A percentile compares a stretch with the other conserved stretches of the same genome.
Conservation (phyloP, 2,888 invertebrate species). For the Pecten maximus region DNA sequence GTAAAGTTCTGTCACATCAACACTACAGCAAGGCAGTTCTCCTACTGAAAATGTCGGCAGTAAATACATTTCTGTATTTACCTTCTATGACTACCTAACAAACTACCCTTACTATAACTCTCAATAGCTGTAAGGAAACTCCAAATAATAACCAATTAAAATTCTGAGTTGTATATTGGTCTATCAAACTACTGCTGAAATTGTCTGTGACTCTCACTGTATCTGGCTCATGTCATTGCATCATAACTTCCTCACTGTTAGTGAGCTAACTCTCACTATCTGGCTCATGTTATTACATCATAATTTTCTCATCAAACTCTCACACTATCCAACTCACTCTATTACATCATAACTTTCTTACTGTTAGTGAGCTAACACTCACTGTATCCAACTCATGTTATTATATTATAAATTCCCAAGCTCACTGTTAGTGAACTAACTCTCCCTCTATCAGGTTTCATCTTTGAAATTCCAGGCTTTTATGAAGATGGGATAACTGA, state of each 20-base stretch:
- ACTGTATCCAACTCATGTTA: neutral
- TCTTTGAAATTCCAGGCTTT: too few species aligned
- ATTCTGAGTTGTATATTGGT: too few species aligned
- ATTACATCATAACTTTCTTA: too few species aligned
- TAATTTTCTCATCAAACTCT: too few species aligned
- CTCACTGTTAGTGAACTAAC: neutral
- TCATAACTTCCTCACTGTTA: neutral
- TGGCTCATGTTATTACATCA: neutral
- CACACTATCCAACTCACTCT: neutral
- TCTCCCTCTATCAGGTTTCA: neutral
- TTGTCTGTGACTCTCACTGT: neutral
- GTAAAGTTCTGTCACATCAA: too few species aligned
- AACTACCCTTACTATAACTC: too few species aligned
- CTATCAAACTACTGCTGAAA: neutral
- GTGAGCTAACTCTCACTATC: neutral
- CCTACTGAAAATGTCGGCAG: neutral
- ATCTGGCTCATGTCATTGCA: neutral
- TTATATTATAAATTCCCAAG: too few species aligned
- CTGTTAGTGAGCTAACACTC: neutral
- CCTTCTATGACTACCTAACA: too few species aligned
- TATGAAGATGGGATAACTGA: too few species aligned
- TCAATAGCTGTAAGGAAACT: too few species aligned
- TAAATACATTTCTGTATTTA: too few species aligned
- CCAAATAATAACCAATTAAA: too few species aligned
- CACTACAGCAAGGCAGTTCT: neutral